phyloP scores from a whole-genome alignment of 2,797 vertebrate species.

The Ambastaia sidthimunki region DNA sequence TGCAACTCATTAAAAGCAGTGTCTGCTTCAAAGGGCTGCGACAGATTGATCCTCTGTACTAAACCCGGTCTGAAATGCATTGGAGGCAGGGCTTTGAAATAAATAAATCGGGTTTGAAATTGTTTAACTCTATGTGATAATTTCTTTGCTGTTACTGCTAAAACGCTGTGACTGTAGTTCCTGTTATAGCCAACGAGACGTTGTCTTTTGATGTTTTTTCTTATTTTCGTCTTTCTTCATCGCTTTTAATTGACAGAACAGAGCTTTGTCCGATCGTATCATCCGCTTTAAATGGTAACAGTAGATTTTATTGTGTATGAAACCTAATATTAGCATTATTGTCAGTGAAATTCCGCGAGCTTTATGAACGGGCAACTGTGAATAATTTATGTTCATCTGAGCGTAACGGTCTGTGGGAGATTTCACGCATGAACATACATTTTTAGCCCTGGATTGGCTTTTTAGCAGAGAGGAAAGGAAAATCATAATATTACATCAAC shows the following conservation, averaged over 20 bases:
- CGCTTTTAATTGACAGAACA: constrained; percentile 5
- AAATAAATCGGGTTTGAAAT: constrained; percentile 66
- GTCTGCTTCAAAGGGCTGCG: constrained; percentile 65
- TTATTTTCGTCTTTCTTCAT: background rate
- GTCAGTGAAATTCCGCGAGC: constrained; percentile 40
- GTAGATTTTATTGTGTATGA: constrained; percentile 24
- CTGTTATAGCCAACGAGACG: background rate
- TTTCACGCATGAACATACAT: constrained; percentile 51
- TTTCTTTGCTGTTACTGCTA: constrained; percentile 36
- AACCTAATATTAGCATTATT: constrained; percentile 11
- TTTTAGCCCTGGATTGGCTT: constrained; percentile 42
- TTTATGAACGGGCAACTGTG: constrained; percentile 38
- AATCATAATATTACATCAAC: constrained; percentile 43
- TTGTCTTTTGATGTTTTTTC: constrained; percentile 1
- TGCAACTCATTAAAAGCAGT: constrained; percentile 65
- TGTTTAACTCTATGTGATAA: constrained; percentile 56
- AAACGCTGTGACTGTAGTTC: background rate
- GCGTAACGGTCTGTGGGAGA: constrained; percentile 47
- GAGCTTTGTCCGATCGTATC: background rate
- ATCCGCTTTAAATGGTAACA: constrained; percentile 7
- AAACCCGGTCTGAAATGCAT: constrained; percentile 61
- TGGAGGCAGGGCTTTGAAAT: constrained; percentile 60
- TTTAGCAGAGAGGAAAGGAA: constrained; percentile 34
- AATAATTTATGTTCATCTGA: constrained; percentile 56
- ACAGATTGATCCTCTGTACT: constrained; percentile 66